Evolutionary conservation across 2,888 invertebrate genomes (phyloP).

Genomic region (Lamellibrachia satsuma): DNA sequence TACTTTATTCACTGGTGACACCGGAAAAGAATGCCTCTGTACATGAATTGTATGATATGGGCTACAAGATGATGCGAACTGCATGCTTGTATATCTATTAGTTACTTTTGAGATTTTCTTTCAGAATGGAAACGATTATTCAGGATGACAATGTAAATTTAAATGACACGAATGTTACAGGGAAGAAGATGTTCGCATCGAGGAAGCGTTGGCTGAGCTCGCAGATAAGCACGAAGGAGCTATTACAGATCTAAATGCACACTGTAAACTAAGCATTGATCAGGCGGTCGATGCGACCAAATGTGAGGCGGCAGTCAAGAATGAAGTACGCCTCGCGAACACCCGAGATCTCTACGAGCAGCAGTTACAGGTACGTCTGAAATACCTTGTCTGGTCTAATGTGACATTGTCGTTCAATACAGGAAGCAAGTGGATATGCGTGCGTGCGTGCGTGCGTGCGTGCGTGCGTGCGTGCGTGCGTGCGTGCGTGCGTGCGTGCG

Average conservation of each 20-base stretch:
- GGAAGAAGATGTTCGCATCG: not conserved
- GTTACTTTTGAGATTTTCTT: no score
- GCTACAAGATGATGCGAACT: no score
- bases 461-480: no score
- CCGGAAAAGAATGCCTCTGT: no score
- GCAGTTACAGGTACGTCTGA: not conserved
- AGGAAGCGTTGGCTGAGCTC: not conserved
- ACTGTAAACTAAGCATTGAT: not conserved
- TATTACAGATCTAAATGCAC: not conserved
- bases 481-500: no score
- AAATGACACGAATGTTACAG: not conserved
- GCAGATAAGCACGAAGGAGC: not conserved
- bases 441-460: no score
- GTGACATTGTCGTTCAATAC: no score
- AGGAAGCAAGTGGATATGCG: no score
- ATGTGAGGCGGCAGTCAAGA: not conserved
- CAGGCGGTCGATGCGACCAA: not conserved
- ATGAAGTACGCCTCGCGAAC: not conserved
- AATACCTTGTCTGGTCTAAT: not conserved
- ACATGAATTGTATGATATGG: no score
- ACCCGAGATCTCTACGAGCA: not conserved
- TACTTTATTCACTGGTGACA: no score
- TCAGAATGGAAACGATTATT: no score
- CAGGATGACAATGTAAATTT: not conserved
- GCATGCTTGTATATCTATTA: no score